phyloP scores from a whole-genome alignment of 2,797 vertebrate genomes.

The Serranus cabrilla region DNA sequence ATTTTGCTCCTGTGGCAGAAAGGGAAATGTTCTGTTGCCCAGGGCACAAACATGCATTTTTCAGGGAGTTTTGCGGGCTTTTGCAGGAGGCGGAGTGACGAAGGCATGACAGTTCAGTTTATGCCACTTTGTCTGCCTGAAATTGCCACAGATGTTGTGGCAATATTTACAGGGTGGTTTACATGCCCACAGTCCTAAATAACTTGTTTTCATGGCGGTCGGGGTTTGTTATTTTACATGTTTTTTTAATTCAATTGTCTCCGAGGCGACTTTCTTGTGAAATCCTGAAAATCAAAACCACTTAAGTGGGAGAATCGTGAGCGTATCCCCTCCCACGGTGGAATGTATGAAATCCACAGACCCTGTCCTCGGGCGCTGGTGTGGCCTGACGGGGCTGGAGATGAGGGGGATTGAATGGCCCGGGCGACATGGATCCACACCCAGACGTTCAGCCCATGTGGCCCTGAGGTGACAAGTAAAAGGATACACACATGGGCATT shows the following conservation, averaged over 20 bases:
- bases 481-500: constrained; percentile 31
- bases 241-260: constrained; percentile 19
- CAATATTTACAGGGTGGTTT: constrained; percentile 40
- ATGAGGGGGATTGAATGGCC: constrained; percentile 66
- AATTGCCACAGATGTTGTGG: constrained; percentile 25
- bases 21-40: constrained; percentile 48
- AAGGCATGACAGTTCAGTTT: constrained; percentile 17
- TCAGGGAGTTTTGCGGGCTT: constrained; percentile 12
- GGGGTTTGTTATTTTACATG: neutral
- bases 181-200: constrained; percentile 15
- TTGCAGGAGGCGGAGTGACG: neutral
- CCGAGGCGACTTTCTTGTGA: constrained; percentile 1
- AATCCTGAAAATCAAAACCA: constrained; percentile 40
- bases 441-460: constrained; percentile 52
- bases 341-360: constrained; percentile 64
- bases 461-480: constrained; percentile 64
- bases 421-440: constrained; percentile 67
- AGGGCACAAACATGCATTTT: constrained; percentile 37
- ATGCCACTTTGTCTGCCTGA: constrained; percentile 21
- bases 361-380: constrained; percentile 52
- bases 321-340: constrained; percentile 40
- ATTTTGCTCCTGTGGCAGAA: constrained; percentile 57
- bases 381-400: constrained; percentile 52
- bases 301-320: constrained; percentile 32
- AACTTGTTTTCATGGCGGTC: constrained; percentile 23